Base-by-base conservation (phyloP, 2,888 invertebrate species). In the Drosophila nigritarsus region DNA sequence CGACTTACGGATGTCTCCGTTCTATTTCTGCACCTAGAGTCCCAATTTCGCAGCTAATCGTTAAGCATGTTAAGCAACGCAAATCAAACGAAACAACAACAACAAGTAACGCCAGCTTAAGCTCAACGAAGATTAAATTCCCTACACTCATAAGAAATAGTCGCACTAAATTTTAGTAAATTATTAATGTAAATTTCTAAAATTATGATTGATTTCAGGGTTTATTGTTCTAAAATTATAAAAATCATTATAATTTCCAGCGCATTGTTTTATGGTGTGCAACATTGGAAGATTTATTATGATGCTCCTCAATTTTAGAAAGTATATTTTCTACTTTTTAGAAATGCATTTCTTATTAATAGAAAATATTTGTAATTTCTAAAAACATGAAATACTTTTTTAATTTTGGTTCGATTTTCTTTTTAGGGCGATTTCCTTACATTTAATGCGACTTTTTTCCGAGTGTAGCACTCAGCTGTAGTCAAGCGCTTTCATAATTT, bases 1-100 rank as follows among this genome's bases (percentile, higher is more conserved):
- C 30, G 59, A 7, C 36, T 58, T 42, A 13, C 51, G 51, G 62
- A 56, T 56, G 49, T 18, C 29, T 40, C 36, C n/a, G 48, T 71
- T 13, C 24, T 11, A 15, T 20, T 60, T 42, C 45, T 29, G 20
- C 67, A 48, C 60, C 51, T 36, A 49, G 20, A 76, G 54, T 60
- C 65, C 77, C 62, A 71, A 62, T 62, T 69, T 27, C 27, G 3
- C 1, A 30, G 61, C 71, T 71, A 59, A 78, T 80, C 66, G 56
- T 2, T 15, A 1, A 15, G 7, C 61, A 2, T 55, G 27, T 42
- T 20, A 15, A 56, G 38, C 27, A 29, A 40, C 8, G 7, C 45
- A 24, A 24, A 3, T 24, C 24, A 24, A 48, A 61, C 32, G 34
- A 53, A 8, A 29, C 7, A 29, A 50, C 11, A 18, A 30, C 29